Evolutionary conservation across 2,113 vertebrate species (phyloP).

Genomic region (Miniopterus natalensis): DNA sequence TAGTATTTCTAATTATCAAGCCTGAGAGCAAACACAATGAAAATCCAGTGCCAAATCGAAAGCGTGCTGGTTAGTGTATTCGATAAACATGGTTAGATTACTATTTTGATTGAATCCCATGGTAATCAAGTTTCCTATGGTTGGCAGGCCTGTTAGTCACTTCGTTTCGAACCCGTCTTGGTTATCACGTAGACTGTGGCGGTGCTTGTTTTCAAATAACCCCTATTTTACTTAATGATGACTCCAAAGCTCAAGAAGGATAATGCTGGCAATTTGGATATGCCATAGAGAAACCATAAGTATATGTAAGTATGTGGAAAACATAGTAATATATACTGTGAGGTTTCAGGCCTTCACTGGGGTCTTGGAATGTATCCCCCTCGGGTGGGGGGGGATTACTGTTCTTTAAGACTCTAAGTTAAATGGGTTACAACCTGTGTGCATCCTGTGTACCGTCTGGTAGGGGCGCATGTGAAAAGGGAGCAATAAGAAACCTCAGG

Average conservation of each 20-base stretch:
- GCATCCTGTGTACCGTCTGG: background rate
- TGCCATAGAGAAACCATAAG: background rate
- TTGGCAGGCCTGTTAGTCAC: background rate
- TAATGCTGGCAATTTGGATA: background rate
- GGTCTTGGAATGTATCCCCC: background rate
- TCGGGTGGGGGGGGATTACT: background rate
- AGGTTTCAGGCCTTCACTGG: too few species aligned
- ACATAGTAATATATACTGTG: background rate
- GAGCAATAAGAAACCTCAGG: background rate
- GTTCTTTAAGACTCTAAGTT: background rate
- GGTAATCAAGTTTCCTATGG: background rate
- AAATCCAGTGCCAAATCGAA: background rate
- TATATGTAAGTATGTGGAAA: background rate
- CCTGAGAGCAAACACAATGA: constrained; percentile 55
- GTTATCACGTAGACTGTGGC: background rate
- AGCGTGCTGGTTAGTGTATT: background rate
- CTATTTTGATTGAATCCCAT: background rate
- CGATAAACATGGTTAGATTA: background rate
- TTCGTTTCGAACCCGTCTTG: background rate
- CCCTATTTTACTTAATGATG: background rate
- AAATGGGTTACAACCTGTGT: background rate
- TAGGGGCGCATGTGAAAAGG: background rate
- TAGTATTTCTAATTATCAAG: constrained; percentile 73
- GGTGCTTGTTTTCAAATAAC: background rate
- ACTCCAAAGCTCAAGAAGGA: background rate